Conservation (phyloP, 2,888 invertebrate genomes). For the Cristatella mucedo region DNA sequence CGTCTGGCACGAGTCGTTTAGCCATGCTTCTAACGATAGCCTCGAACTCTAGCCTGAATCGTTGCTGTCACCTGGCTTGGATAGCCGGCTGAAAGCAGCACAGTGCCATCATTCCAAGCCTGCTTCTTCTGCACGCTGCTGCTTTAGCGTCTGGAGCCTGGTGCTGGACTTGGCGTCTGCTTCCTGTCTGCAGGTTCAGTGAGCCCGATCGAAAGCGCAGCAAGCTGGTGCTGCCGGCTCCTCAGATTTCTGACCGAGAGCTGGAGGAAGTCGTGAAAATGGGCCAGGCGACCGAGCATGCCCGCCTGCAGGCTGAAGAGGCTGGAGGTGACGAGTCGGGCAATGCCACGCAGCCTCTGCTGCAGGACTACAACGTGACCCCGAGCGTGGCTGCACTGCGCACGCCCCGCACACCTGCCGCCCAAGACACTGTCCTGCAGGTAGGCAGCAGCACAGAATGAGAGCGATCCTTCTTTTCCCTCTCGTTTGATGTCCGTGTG, state of each 20-base stretch:
- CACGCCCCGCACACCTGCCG: conserved; percentile 64
- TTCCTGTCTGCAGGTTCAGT: conserved; percentile 29
- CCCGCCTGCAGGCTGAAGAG: conserved; percentile 63
- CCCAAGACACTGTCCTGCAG: conserved; percentile 36
- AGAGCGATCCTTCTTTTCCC: too few relatives aligned
- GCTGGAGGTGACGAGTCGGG: conserved; percentile 46
- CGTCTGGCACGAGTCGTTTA: too few relatives aligned
- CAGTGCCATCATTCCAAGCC: too few relatives aligned
- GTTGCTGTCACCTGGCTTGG: neutral
- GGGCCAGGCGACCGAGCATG: conserved; percentile 48
- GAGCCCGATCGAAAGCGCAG: conserved; percentile 81
- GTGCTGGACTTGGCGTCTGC: too few relatives aligned
- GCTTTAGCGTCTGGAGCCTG: too few relatives aligned
- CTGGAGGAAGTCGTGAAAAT: conserved; percentile 41
- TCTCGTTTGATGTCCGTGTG: too few relatives aligned
- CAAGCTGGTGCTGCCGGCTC: conserved; percentile 84
- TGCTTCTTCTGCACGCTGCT: too few relatives aligned
- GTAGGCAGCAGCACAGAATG: neutral
- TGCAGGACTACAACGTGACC: conserved; percentile 68
- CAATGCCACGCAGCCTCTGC: conserved; percentile 62
- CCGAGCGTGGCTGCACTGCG: conserved; percentile 48
- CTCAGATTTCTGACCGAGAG: conserved; percentile 79
- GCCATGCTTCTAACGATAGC: too few relatives aligned
- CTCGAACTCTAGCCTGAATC: too few relatives aligned
- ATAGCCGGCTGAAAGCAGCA: neutral